Base-by-base conservation (phyloP, 2,797 vertebrate genomes). In the Dendrocincla fuliginosa region DNA sequence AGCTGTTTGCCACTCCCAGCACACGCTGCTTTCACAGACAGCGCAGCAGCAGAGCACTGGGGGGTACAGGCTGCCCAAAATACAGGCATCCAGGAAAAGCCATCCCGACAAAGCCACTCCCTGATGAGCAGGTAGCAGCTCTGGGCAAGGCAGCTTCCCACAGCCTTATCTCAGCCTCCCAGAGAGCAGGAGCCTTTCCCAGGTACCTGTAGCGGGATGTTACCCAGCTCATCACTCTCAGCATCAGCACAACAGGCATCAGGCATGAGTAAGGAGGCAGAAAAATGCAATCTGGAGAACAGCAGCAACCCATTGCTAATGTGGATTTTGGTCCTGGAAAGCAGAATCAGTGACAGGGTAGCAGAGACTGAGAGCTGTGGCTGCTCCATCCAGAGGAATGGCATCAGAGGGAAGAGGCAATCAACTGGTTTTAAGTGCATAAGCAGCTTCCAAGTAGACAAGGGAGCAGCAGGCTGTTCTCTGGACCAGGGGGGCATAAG, bases 1-100 rank as follows among this genome's bases (percentile, higher is more conserved):
- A 59, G 96, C 84, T 96, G 95, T 30, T 93, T 69, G 23, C 90
- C 84, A 27, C 85, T 47, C 33, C 76, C 86, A 25, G 57, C 56
- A 74, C 57, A 41, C 5, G 0, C 33, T 39, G 33, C 39, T 37
- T 53, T 22, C 16, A 10, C 77, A 37, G 82, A 12, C 86, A 28
- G 49, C 47, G 2, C 19, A 11, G 24, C 79, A 10, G 42, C 41
- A 14, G 30, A 50, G 56, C 42, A 5, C 65, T 37, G 87, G 80
- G 87, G 35, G 55, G 50, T 18, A 76, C 41, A 8, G n/a, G 3
- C 42, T 28, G n/a, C 59, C 39, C 67, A 2, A n/a, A 60, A 22
- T 0, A 27, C 15, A 5, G 20, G 25, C 20, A 13, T 63, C 4
- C 2, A 10, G 81, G 69, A 11, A 39, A 41, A 71, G 5, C 8